These are phyloP conservation scores for Prunella fulvescens DNA, from an alignment of 2,113 vertebrate genomes.

Conservation along the genomic window DNA sequence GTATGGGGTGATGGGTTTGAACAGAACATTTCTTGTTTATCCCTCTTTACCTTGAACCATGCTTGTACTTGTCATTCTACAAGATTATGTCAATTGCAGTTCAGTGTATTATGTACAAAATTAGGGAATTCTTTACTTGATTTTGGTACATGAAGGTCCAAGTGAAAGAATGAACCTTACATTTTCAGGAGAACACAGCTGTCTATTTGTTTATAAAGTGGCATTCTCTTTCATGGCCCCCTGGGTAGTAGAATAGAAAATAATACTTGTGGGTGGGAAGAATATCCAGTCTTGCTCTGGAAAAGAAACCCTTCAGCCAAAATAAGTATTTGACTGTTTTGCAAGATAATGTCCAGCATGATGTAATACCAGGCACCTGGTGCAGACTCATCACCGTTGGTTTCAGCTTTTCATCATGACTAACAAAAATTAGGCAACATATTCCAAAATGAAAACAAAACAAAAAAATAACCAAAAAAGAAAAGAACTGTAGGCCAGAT, in stretches of 20 bases:
- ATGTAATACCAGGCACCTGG: conserved; percentile 55
- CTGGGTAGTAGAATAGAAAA: not conserved
- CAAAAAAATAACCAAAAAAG: not conserved
- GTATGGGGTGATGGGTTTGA: not conserved
- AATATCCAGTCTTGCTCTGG: not conserved
- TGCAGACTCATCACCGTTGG: conserved; percentile 18
- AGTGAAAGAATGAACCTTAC: not conserved
- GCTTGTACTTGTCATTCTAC: not conserved
- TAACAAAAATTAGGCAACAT: conserved; percentile 77
- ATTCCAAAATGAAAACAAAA: conserved; percentile 1
- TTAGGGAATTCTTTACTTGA: not conserved
- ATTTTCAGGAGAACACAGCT: not conserved
- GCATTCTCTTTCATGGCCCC: not conserved
- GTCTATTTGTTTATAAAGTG: not conserved
- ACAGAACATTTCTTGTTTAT: not conserved
- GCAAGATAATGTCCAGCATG: not conserved
- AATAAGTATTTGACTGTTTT: conserved; percentile 6
- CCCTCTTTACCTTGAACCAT: not conserved
- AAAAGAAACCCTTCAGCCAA: not conserved
- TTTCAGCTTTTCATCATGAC: conserved; percentile 58
- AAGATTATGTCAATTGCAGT: not conserved
- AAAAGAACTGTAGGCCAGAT: conserved; percentile 82
- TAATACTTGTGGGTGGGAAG: not conserved
- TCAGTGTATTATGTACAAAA: not conserved
- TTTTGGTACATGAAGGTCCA: not conserved